These are phyloP conservation scores for Acronicta psi DNA, from an alignment of 2,888 invertebrate species.

Conservation along the genomic window DNA sequence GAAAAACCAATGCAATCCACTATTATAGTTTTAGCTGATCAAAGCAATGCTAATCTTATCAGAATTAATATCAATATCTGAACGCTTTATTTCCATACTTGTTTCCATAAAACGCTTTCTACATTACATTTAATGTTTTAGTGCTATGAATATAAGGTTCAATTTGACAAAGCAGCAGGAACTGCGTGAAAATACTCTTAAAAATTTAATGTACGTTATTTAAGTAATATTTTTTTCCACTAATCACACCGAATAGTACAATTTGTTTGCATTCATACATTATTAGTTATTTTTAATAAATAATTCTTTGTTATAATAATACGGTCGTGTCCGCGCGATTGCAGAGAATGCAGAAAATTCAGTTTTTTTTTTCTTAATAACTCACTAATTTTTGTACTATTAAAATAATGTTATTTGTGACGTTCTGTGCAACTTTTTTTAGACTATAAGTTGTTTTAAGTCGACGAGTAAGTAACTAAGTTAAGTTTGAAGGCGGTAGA, in stretches of 20 bases:
- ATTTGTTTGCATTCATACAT: slow-evolving; percentile 71
- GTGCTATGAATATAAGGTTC: slow-evolving; percentile 45
- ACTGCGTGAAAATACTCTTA: slow-evolving; percentile 56
- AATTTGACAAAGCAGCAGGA: slow-evolving; percentile 57
- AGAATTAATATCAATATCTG: slow-evolving; percentile 40
- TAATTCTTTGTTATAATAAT: slow-evolving; percentile 47
- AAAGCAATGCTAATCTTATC: slow-evolving; percentile 13
- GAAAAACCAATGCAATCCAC: slow-evolving; percentile 8
- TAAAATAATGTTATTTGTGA: slow-evolving; percentile 38
- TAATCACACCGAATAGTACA: slow-evolving; percentile 75
- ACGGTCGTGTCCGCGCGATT: slow-evolving; percentile 43
- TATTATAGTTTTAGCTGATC: not conserved
- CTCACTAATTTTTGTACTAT: slow-evolving; percentile 47
- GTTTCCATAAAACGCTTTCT: slow-evolving; percentile 31
- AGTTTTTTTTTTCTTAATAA: slow-evolving; percentile 31
- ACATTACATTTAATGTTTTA: slow-evolving; percentile 42
- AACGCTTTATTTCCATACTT: slow-evolving; percentile 33
- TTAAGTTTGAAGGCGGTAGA: too few relatives aligned
- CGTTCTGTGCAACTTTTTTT: slow-evolving; percentile 42
- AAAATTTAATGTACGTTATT: slow-evolving; percentile 44
- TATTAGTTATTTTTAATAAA: slow-evolving; percentile 52
- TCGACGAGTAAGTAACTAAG: slow-evolving; percentile 16
- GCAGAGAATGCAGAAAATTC: slow-evolving; percentile 48
- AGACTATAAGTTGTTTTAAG: slow-evolving; percentile 31
- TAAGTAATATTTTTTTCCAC: slow-evolving; percentile 49